phyloP scores from a whole-genome alignment of 2,113 vertebrate species.

The Pyxicephalus adspersus region DNA sequence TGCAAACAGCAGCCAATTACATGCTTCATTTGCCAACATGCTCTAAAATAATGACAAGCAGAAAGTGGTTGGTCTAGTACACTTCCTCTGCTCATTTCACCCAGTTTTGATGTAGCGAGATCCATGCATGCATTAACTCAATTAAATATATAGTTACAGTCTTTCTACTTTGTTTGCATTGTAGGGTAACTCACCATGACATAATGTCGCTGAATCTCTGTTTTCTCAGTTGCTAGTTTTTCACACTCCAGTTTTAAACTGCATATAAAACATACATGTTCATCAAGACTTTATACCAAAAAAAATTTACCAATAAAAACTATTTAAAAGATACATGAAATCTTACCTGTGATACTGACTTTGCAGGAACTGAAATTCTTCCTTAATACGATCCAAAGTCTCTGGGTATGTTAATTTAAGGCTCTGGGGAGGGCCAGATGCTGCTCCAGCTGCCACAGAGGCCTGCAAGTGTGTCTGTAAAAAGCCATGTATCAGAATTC shows the following conservation, averaged over 20 bases:
- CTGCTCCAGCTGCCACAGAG: slow-evolving; percentile 73
- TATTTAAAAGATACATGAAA: background rate
- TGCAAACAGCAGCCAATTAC: no score
- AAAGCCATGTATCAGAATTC: background rate
- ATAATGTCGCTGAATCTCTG: slow-evolving; percentile 93
- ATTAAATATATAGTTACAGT: no score
- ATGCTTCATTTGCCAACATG: no score
- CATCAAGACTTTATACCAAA: background rate
- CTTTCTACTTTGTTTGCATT: background rate
- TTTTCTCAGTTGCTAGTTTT: slow-evolving; percentile 92
- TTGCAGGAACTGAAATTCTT: slow-evolving; percentile 92
- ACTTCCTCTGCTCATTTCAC: no score
- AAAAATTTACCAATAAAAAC: background rate
- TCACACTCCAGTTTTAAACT: slow-evolving; percentile 94
- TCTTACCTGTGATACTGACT: slow-evolving; percentile 89
- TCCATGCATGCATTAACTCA: no score
- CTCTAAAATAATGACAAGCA: no score
- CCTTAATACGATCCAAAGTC: slow-evolving; percentile 90
- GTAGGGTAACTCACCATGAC: slow-evolving; percentile 85
- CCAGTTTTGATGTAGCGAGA: no score
- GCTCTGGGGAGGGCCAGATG: slow-evolving; percentile 80
- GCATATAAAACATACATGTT: slow-evolving; percentile 56
- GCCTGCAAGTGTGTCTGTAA: slow-evolving; percentile 77
- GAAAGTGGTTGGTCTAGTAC: no score
- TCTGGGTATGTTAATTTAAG: slow-evolving; percentile 91